Conservation (phyloP, 1,140 invertebrate species). For the Nylanderia fulva region DNA sequence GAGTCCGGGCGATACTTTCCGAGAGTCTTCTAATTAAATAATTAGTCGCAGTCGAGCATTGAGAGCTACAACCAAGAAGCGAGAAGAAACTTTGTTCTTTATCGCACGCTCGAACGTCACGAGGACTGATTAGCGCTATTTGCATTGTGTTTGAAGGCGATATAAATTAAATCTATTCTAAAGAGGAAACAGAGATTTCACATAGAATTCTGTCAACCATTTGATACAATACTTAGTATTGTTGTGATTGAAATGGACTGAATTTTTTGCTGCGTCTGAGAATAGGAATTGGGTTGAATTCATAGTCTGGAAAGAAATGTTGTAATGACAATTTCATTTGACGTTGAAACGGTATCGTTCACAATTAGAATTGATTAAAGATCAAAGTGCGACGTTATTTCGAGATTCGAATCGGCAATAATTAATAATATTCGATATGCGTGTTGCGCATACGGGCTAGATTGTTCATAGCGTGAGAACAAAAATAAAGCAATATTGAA, state of each 20-base stretch:
- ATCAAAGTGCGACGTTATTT: neutral
- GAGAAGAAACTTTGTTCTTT: constrained; percentile 24
- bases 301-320: neutral
- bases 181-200: neutral
- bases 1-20: neutral
- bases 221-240: neutral
- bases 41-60: neutral
- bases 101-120: neutral
- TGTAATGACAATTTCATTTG: neutral
- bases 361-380: constrained; percentile 1
- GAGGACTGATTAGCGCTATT: neutral
- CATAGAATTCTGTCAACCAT: neutral
- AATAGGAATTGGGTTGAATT: neutral
- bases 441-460: neutral
- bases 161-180: constrained; percentile 25
- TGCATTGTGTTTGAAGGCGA: constrained; percentile 33
- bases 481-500: constrained; percentile 28
- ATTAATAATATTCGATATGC: neutral
- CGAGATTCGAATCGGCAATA: neutral
- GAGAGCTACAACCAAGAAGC: neutral
- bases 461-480: neutral
- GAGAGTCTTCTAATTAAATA: constrained; percentile 35
- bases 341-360: neutral
- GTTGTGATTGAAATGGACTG: neutral
- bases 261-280: neutral